Evolutionary conservation across 2,797 vertebrate genomes (phyloP), one percentile per base, ranked within the genome.

Genomic region (Gouania willdenowi): DNA sequence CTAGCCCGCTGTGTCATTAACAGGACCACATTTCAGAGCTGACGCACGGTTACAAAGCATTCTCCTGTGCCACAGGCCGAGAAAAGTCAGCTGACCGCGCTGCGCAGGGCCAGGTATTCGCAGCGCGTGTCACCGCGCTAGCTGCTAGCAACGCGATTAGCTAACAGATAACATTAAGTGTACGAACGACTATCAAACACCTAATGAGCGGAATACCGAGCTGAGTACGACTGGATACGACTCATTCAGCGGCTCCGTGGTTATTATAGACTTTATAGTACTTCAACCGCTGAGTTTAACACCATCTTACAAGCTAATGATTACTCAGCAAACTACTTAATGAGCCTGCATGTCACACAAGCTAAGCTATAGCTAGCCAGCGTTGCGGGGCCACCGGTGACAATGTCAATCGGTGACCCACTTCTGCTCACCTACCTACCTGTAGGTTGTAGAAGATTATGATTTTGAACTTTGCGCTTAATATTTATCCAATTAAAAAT

Each of bases 271-370:
- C 5, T 3, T 13, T 0, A 1, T 0, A 0, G 5, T 2, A 22
- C 12, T 1, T 10, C 5, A 9, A 6, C 12, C 29, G 9, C 2
- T 13, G 10, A 10, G 28, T 32, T 26, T 19, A 23, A 71, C 68
- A 61, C 55, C 51, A 26, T 71, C 47, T 58, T 36, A 18, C 8
- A 26, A 26, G 72, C 77, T 66, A 59, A 66, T 82, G 79, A 86
- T 84, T 84, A 85, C 73, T 86, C 83, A 86, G 82, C 83, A 87
- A 72, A 83, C 75, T 82, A 69, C 61, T 82, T 75, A 79, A 76
- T 67, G 68, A 75, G 74, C 71, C 69, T 47, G 68, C 39, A 66
- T 19, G 51, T 35, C 34, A 39, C 40, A 22, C 42, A 1, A 30
- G 63, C 73, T 79, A 71, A 26, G 73, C 57, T 77, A 70, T 12